These are phyloP conservation scores for Odocoileus virginianus DNA, from an alignment of 2,113 vertebrate species.

Conservation along the genomic window DNA sequence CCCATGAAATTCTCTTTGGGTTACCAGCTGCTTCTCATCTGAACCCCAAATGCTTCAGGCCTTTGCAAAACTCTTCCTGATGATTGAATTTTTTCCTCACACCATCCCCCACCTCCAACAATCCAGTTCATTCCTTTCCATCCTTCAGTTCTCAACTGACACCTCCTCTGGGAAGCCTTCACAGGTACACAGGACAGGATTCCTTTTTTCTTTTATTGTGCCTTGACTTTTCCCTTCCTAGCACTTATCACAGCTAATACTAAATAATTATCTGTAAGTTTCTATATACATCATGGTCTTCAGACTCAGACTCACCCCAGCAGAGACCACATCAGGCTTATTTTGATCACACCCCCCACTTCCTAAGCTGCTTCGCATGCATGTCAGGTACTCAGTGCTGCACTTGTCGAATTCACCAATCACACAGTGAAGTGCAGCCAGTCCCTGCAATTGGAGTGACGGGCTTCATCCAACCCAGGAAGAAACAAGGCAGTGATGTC, in stretches of 20 bases:
- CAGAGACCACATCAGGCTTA: not conserved
- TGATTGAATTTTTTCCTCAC: not conserved
- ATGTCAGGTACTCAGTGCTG: accelerated
- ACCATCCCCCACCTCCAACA: accelerated
- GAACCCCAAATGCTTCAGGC: not conserved
- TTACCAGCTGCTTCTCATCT: not conserved
- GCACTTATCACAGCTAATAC: not conserved
- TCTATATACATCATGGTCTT: accelerated
- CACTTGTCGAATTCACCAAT: not conserved
- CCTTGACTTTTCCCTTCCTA: not conserved
- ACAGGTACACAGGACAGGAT: not conserved
- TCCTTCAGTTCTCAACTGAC: not conserved
- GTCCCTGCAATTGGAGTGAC: accelerated
- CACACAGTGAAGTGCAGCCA: too few relatives aligned
- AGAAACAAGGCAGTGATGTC: not conserved
- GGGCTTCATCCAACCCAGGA: accelerated
- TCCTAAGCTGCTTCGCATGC: not conserved
- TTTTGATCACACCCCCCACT: not conserved
- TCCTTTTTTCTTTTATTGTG: not conserved
- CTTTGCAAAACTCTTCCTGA: not conserved
- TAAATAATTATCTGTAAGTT: not conserved
- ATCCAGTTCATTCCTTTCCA: not conserved
- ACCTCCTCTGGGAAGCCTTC: not conserved
- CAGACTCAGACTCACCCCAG: not conserved
- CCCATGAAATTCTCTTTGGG: not conserved